Evolutionary conservation across 2,113 vertebrate genomes (phyloP).

Genomic region (Heptranchias perlo): DNA sequence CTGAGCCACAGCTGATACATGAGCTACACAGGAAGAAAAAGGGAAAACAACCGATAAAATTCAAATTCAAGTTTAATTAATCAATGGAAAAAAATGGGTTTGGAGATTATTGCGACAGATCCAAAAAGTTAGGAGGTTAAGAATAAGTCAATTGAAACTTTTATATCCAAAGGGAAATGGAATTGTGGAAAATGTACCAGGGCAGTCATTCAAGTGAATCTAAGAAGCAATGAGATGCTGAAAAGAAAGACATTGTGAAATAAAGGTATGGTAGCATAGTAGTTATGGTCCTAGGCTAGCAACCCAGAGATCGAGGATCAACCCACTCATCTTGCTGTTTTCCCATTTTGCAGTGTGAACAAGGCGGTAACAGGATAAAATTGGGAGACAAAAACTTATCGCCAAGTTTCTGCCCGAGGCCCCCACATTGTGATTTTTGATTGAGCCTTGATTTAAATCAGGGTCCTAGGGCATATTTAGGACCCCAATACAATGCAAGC

Average conservation of each 20-base stretch:
- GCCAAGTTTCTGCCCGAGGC: too few relatives aligned
- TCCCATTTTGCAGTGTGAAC: neutral
- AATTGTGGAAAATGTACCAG: neutral
- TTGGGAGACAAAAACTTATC: too few relatives aligned
- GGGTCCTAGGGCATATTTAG: too few relatives aligned
- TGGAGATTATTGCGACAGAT: neutral
- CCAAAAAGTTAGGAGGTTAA: too few relatives aligned
- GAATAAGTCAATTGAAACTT: neutral
- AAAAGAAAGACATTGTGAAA: neutral
- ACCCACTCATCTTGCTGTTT: neutral
- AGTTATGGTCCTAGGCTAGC: neutral
- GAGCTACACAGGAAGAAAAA: too few relatives aligned
- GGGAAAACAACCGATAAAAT: too few relatives aligned
- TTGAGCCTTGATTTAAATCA: too few relatives aligned
- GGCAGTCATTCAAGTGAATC: neutral
- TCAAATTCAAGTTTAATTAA: neutral
- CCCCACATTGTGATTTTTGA: too few relatives aligned
- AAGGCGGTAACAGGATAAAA: too few relatives aligned
- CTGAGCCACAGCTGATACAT: too few relatives aligned
- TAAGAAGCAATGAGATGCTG: neutral
- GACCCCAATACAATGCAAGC: too few relatives aligned
- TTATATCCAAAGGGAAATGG: neutral
- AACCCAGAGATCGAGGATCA: neutral
- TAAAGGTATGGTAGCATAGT: neutral
- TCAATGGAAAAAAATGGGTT: neutral